Conservation (phyloP, 2,888 invertebrate genomes). For the Parapristionchus giblindavisi region DNA sequence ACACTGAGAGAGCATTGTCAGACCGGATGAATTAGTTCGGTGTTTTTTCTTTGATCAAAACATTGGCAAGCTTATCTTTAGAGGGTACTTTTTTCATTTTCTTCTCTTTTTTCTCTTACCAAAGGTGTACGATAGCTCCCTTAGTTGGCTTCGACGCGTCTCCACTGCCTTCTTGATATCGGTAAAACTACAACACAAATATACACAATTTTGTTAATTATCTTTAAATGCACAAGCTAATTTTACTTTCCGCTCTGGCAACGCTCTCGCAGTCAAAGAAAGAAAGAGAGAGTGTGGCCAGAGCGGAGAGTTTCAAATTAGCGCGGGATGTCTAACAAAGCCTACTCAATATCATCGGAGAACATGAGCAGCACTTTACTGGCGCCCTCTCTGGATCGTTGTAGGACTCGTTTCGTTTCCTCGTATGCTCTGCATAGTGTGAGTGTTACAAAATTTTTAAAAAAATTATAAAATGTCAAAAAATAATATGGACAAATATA, state of each 20-base stretch:
- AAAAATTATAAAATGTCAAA: not conserved
- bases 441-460: too few relatives aligned
- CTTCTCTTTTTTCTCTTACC: not conserved
- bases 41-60: not conserved
- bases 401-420: slow-evolving; percentile 16
- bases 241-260: too few relatives aligned
- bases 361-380: slow-evolving; percentile 16
- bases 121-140: slow-evolving; percentile 10
- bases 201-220: not conserved
- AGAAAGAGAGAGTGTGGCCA: too few relatives aligned
- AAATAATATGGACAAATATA: too few relatives aligned
- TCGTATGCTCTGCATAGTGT: slow-evolving; percentile 29
- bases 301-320: too few relatives aligned
- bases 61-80: not conserved
- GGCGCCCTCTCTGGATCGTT: slow-evolving; percentile 8
- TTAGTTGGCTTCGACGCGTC: not conserved
- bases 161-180: slow-evolving; percentile 3
- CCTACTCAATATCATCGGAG: slow-evolving; percentile 26
- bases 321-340: too few relatives aligned
- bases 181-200: not conserved
- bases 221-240: too few relatives aligned
- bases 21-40: not conserved
- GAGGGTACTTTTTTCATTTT: not conserved
- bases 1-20: too few relatives aligned
- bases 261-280: too few relatives aligned